A percentile compares a stretch with the other conserved stretches of the same genome.
These are phyloP conservation scores for Phoxinus dragarum DNA, from an alignment of 2,797 vertebrate species.

Conservation along the genomic window DNA sequence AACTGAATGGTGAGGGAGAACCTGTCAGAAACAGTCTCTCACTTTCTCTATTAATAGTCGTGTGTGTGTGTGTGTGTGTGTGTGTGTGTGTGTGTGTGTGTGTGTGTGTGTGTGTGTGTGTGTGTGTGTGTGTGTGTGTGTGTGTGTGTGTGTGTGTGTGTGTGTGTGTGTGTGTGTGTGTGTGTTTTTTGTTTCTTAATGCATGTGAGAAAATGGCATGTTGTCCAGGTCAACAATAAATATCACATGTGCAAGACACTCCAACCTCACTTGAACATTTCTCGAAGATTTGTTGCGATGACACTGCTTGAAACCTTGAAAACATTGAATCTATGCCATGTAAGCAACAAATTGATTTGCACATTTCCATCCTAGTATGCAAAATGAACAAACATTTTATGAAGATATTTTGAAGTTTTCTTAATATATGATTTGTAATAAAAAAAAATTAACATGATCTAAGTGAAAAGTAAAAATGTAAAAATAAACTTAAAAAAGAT, in stretches of 20 bases:
- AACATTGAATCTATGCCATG: neutral
- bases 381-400: neutral
- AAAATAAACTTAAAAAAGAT: neutral
- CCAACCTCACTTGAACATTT: neutral
- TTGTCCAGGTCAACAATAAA: neutral
- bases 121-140: neutral
- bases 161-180: neutral
- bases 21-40: constrained; percentile 3
- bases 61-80: neutral
- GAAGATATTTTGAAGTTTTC: neutral
- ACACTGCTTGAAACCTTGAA: neutral
- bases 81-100: neutral
- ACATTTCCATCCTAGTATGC: neutral
- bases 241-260: neutral
- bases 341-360: neutral
- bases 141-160: neutral
- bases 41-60: constrained; percentile 32
- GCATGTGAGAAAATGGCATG: neutral
- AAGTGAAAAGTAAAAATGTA: neutral
- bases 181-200: neutral
- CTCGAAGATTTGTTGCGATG: neutral
- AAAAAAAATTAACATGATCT: neutral
- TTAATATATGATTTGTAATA: neutral
- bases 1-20: neutral
- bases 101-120: neutral